These are phyloP conservation scores for Globia sparganii DNA, from an alignment of 2,888 invertebrate genomes.

Conservation along the genomic window DNA sequence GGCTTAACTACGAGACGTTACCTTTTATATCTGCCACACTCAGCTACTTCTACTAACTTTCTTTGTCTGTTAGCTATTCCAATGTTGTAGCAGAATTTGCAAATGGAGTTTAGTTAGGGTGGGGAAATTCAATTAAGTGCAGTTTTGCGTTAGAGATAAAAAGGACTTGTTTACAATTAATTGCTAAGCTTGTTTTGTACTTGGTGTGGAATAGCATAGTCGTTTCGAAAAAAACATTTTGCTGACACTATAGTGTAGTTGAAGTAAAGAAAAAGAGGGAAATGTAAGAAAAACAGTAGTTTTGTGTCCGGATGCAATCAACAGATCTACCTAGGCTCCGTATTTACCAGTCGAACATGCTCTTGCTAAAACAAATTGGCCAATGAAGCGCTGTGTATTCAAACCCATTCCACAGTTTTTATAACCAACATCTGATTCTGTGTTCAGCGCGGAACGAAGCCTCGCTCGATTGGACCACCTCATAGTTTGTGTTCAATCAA, in stretches of 20 bases:
- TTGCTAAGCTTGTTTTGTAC: conserved; percentile 4
- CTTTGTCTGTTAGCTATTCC: conserved; percentile 36
- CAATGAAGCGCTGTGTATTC: conserved; percentile 28
- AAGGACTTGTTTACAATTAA: conserved; percentile 9
- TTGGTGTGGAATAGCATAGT: not conserved
- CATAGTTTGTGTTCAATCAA: conserved; percentile 45
- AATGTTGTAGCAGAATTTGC: conserved; percentile 52
- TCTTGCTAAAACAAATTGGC: not conserved
- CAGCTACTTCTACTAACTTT: conserved; percentile 28
- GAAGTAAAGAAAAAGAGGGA: too few species aligned
- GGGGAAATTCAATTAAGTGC: conserved; percentile 39
- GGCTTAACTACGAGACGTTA: conserved; percentile 62
- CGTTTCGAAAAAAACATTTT: not conserved
- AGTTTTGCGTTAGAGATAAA: conserved; percentile 19
- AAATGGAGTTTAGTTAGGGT: conserved; percentile 25
- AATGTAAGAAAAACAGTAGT: not conserved
- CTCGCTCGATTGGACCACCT: conserved; percentile 35
- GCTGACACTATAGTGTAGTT: not conserved
- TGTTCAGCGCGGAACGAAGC: conserved; percentile 18
- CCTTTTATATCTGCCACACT: conserved; percentile 15
- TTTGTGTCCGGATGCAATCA: not conserved
- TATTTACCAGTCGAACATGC: not conserved
- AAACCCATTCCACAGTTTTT: conserved; percentile 22
- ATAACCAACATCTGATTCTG: conserved; percentile 11
- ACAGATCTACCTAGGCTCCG: not conserved